Evolutionary conservation across 2,797 vertebrate genomes (phyloP).

Genomic region (Sorex maritimensis): DNA sequence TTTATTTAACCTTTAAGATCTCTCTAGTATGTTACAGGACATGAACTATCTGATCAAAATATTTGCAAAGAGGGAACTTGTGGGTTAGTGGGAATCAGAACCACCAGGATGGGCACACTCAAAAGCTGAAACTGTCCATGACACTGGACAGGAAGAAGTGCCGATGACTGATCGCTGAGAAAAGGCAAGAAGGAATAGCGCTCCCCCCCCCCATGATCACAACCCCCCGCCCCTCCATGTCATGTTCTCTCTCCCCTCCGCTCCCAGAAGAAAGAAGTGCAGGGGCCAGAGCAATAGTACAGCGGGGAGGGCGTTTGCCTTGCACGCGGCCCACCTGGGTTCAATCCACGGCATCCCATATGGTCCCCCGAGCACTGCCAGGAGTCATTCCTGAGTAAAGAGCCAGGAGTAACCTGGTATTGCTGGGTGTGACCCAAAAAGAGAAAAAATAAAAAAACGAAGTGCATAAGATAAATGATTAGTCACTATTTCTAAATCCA

Average conservation of each 20-base stretch:
- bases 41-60: not conserved
- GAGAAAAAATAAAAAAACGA: too few relatives aligned
- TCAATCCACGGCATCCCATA: too few relatives aligned
- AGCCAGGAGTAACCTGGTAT: too few relatives aligned
- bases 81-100: not conserved
- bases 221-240: not conserved
- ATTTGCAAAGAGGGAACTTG: not conserved
- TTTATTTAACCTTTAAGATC: not conserved
- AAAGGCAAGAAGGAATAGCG: too few relatives aligned
- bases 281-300: too few relatives aligned
- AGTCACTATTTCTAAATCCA: not conserved
- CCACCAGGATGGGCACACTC: not conserved
- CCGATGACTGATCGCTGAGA: not conserved
- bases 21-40: not conserved
- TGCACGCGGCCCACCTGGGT: too few relatives aligned
- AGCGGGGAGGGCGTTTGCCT: too few relatives aligned
- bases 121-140: not conserved
- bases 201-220: accelerated
- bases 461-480: slow-evolving; percentile 8
- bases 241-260: not conserved
- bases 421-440: too few relatives aligned
- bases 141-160: not conserved
- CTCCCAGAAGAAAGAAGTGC: not conserved
- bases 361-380: too few relatives aligned
- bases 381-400: too few relatives aligned